A percentile compares a stretch with the other conserved stretches of the same genome.
phyloP scores from a whole-genome alignment of 2,113 vertebrate genomes.

The Chrysemys picta region DNA sequence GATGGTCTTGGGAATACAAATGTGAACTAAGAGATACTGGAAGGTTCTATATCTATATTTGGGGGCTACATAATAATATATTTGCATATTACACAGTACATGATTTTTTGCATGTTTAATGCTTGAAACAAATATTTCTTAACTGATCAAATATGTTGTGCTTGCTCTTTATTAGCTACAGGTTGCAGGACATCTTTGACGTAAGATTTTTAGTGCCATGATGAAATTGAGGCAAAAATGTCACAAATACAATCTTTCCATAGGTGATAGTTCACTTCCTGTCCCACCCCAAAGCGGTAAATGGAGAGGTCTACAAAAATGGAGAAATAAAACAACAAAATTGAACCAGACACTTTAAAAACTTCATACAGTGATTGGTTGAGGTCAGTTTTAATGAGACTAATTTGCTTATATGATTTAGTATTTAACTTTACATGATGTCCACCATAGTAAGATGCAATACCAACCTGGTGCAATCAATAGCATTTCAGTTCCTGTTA shows the following conservation, averaged over 20 bases:
- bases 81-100: not conserved
- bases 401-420: not conserved
- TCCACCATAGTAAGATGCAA: accelerated
- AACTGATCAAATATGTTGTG: not conserved
- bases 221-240: not conserved
- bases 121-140: not conserved
- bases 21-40: not conserved
- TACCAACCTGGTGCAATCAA: not conserved
- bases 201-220: not conserved
- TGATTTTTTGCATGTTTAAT: not conserved
- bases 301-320: not conserved
- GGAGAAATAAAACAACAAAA: conserved; percentile 1
- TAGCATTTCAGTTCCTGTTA: not conserved
- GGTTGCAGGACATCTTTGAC: not conserved
- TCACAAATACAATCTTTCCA: conserved; percentile 18
- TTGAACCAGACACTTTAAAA: not conserved
- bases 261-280: not conserved
- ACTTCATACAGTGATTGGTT: not conserved
- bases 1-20: not conserved
- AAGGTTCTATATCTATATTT: not conserved
- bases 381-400: not conserved
- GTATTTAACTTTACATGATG: not conserved
- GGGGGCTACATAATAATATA: not conserved
- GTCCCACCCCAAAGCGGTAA: not conserved
- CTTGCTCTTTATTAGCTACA: not conserved